Evolutionary conservation across 2,797 vertebrate genomes (phyloP).

Genomic region (Peromyscus melanophrys): DNA sequence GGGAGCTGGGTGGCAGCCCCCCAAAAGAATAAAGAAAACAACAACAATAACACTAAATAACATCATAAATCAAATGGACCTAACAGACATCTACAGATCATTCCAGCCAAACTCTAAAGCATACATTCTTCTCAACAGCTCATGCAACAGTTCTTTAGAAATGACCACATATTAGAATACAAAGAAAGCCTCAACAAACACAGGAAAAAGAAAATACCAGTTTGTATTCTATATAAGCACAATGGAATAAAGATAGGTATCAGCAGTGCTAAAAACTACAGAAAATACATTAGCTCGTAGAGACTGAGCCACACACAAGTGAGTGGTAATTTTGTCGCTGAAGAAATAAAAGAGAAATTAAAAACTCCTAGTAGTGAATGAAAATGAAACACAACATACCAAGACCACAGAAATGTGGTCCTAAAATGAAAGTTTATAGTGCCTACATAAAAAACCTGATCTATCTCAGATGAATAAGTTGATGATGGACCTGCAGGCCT

Average conservation of each 20-base stretch:
- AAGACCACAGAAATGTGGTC: not conserved
- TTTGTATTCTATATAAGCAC: no score
- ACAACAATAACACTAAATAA: no score
- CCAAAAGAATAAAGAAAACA: no score
- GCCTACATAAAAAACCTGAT: not conserved
- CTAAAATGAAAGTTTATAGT: no score
- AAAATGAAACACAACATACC: not conserved
- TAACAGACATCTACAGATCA: not conserved
- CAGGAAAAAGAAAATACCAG: not conserved
- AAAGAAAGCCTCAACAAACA: not conserved
- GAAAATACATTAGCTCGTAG: not conserved
- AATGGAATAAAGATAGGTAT: not conserved
- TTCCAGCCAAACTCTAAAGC: not conserved
- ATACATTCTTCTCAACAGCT: not conserved
- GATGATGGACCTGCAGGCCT: not conserved
- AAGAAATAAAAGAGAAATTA: not conserved
- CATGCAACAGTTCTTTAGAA: not conserved
- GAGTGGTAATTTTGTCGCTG: not conserved
- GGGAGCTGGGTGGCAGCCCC: no score
- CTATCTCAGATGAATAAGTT: not conserved
- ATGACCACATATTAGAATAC: not conserved
- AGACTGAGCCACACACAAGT: not conserved
- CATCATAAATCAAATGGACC: not conserved
- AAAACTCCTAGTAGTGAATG: not conserved
- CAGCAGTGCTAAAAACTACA: not conserved